Base-by-base conservation (phyloP, 2,888 invertebrate genomes). In the Caradrina kadenii region DNA sequence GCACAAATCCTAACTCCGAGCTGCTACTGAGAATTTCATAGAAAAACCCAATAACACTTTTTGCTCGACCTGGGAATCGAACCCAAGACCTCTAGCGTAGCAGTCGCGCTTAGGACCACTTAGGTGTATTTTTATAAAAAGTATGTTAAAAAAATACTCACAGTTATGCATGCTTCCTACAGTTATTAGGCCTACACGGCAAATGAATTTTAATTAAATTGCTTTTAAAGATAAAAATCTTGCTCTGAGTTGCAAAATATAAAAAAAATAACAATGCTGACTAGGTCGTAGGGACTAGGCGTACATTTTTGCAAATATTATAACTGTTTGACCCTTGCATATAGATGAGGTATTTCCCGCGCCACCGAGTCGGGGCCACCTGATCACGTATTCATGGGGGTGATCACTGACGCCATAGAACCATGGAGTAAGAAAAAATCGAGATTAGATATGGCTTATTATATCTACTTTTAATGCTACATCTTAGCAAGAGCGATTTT, bases 311-410 rank as follows among this genome's bases (percentile, higher is more conserved):
- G 88, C 87, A 89, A 90, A 91, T 90, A 90, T 90, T 88, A 90
- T 82, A 91, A 90, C 90, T 88, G 90, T 91, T 91, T 92, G 92
- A 91, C 91, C 90, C 89, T 80, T 89, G 93, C 92, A 94, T 94
- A 93, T 92, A 93, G 84, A 94, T 92, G 92, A 91, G 90, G 88
- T 86, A 92, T 93, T 93, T 91, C 86, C 87, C 92, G 90, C 89
- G 81, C 75, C 86, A 81, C 56, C 84, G 84, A 73, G 87, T 73
- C 64, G 69, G 70, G 55, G 45, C 86, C 87, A 89, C 87, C 91
- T 92, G 91, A 93, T 94, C 91, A 90, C 73, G 87, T 93, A 94
- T 94, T 94, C 94, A 94, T 93, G 89, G 92, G 90, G 90, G 89
- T 87, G 88, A 89, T 89, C 89, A 86, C 78, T 80, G 80, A 76